Conservation (phyloP, 1,140 invertebrate species). For the Aporrectodea caliginosa region DNA sequence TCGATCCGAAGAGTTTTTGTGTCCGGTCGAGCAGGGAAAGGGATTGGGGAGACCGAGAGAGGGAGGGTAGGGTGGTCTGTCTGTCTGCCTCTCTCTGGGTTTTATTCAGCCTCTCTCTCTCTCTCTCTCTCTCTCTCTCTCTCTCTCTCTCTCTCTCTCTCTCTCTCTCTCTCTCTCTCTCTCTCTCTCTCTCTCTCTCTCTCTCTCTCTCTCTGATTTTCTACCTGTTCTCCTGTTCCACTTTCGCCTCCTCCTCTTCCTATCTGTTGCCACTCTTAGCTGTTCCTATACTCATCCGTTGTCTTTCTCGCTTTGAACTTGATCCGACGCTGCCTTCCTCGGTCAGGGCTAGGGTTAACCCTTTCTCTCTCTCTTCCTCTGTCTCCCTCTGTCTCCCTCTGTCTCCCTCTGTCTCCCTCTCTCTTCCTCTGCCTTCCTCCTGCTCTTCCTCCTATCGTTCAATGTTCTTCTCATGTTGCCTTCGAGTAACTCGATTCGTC, state of each 20-base stretch:
- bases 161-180: slow-evolving; percentile 26
- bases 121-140: slow-evolving; percentile 28
- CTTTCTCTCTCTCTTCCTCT: too few relatives aligned
- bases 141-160: slow-evolving; percentile 26
- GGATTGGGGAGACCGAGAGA: background rate
- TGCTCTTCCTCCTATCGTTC: too few relatives aligned
- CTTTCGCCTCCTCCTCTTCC: background rate
- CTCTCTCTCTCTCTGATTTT: background rate
- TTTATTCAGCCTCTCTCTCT: background rate
- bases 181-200: background rate
- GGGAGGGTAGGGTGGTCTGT: background rate
- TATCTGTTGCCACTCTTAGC: too few relatives aligned
- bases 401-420: background rate
- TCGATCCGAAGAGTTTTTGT: background rate
- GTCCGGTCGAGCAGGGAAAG: background rate
- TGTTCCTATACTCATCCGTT: background rate
- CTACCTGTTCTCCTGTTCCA: background rate
- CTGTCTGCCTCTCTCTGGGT: background rate
- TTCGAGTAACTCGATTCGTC: too few relatives aligned
- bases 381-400: background rate
- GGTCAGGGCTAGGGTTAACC: background rate
- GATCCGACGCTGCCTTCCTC: background rate
- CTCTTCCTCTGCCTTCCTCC: background rate
- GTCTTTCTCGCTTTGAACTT: background rate
- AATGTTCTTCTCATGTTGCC: too few relatives aligned